Base-by-base conservation (phyloP, 2,113 vertebrate species). In the Cavia aperea region DNA sequence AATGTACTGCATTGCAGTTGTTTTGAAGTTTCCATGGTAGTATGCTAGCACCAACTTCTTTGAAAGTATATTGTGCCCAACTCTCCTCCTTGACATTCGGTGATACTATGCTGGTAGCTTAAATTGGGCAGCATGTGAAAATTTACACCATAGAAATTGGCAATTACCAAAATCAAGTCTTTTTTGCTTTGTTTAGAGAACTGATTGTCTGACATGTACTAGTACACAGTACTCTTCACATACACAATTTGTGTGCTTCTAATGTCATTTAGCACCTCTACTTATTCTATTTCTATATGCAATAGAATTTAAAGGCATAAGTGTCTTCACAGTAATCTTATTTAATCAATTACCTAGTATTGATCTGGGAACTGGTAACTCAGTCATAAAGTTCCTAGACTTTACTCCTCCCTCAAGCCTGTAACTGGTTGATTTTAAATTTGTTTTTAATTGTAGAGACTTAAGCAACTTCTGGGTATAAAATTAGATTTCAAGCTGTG, bases 371-470 rank as follows among this genome's bases (percentile, higher is more conserved):
- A 78, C 26, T 68, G 62, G 78, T 54, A 93, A 46, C 79, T 94
- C 14, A 46, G 12, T 39, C 62, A 54, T 7, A 13, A 72, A 82
- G 23, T 66, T 3, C 51, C 54, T 81, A 58, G 23, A 70, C 5
- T 70, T 81, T 58, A 73, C 2, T 94, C 6, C 4, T 90, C 15
- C 1, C 1, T 49, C 7, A 21, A 29, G 15, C 46, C 14, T 60
- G 43, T 60, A 86, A 89, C 2, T 62, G 23, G 18, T 62, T 88
- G 49, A 31, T 33, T 66, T 92, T 82, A 33, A 60, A 58, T 93
- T 94, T 93, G 60, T n/a, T 94, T 89, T 73, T 58, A 86, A 23
- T 75, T 90, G n/a, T 16, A 87, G 62, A 78, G 1, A 89, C 16
- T 86, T 83, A 73, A 86, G 51, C 26, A 93, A 84, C 14, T 46